Conservation (phyloP, 2,888 invertebrate species). For the Dendrolimus pini region DNA sequence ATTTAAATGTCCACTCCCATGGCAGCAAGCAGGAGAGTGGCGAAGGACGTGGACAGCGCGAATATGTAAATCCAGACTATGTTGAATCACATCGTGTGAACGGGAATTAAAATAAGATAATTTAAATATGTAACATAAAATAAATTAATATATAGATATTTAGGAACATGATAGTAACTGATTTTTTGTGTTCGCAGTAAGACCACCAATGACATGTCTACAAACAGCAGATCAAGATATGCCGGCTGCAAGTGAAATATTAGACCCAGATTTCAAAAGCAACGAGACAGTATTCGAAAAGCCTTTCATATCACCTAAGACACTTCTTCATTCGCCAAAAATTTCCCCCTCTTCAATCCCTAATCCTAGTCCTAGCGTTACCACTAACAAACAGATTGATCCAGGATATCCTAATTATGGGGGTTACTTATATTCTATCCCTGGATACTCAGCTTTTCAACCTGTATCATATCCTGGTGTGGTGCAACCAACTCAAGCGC, state of each 20-base stretch:
- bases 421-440: constrained; percentile 58
- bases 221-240: constrained; percentile 29
- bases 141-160: background rate
- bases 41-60: too few relatives aligned
- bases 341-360: constrained; percentile 71
- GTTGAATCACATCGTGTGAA: too few relatives aligned
- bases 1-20: too few relatives aligned
- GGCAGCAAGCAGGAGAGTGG: too few relatives aligned
- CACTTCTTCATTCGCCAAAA: constrained; percentile 54
- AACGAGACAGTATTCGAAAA: constrained; percentile 34
- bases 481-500: constrained; percentile 30
- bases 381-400: constrained; percentile 49
- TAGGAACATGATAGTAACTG: constrained; percentile 3
- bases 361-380: constrained; percentile 62
- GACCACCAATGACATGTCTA: constrained; percentile 17
- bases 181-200: constrained; percentile 18
- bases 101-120: too few relatives aligned
- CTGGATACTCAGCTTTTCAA: constrained; percentile 68
- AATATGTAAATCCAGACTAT: too few relatives aligned
- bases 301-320: constrained; percentile 46
- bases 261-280: background rate
- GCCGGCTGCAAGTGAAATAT: constrained; percentile 17
- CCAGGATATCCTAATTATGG: constrained; percentile 51
- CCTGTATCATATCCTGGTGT: constrained; percentile 48
- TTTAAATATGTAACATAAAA: background rate